Conservation (phyloP, 2,113 vertebrate genomes). For the Typhlomys cinereus region DNA sequence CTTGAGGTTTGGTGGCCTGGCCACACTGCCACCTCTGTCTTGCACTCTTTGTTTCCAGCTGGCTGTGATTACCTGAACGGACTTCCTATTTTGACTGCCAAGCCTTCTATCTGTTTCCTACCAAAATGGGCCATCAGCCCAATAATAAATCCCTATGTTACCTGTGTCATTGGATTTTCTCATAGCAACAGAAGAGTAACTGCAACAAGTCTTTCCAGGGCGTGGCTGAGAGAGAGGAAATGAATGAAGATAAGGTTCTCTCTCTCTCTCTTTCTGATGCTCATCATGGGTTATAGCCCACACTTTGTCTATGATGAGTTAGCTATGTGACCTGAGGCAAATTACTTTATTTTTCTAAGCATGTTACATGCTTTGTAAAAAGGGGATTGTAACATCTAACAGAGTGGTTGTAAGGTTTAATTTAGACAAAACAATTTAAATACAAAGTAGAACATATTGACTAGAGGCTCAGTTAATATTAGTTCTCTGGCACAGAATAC, state of each 20-base stretch:
- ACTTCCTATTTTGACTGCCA: too few relatives aligned
- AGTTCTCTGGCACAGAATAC: conserved; percentile 28
- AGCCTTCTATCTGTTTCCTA: too few relatives aligned
- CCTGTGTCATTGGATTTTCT: too few relatives aligned
- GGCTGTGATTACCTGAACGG: too few relatives aligned
- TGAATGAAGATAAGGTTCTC: background rate
- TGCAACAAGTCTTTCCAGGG: too few relatives aligned
- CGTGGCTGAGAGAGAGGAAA: background rate
- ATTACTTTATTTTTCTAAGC: conserved; percentile 47
- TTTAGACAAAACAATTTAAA: conserved; percentile 62
- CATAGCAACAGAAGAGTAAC: too few relatives aligned
- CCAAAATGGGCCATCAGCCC: too few relatives aligned
- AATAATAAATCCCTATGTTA: too few relatives aligned
- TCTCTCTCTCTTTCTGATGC: background rate
- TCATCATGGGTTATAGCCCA: background rate
- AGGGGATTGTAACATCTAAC: conserved; percentile 31
- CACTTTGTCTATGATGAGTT: background rate
- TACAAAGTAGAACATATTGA: conserved; percentile 42
- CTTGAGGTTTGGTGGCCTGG: too few relatives aligned
- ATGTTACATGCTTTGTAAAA: conserved; percentile 23
- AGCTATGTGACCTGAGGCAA: conserved; percentile 32
- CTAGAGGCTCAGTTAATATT: conserved; percentile 26
- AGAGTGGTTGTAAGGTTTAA: conserved; percentile 29
- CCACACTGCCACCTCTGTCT: too few relatives aligned
- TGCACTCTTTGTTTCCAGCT: too few relatives aligned